Evolutionary conservation across 2,113 vertebrate species (phyloP).

Genomic region (Chionodraco myersi): DNA sequence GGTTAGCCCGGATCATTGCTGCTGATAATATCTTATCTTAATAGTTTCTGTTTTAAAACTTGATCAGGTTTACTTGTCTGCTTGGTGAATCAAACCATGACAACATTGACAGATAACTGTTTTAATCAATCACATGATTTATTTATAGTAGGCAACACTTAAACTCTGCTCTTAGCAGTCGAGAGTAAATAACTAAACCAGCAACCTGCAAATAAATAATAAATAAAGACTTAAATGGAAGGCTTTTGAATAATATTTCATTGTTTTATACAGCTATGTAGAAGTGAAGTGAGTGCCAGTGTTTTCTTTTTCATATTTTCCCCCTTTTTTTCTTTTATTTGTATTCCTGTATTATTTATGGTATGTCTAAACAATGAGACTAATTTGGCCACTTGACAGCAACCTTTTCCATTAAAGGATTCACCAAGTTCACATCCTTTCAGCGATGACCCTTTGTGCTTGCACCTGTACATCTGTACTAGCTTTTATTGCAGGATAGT

Average conservation of each 20-base stretch:
- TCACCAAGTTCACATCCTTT: background rate
- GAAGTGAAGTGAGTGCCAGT: background rate
- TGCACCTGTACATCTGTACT: background rate
- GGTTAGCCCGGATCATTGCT: background rate
- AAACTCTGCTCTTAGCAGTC: background rate
- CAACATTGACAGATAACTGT: background rate
- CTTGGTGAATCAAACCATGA: background rate
- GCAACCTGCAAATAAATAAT: background rate
- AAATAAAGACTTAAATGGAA: background rate
- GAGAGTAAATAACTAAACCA: background rate
- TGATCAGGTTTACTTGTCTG: background rate
- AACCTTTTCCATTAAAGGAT: background rate
- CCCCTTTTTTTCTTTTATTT: background rate
- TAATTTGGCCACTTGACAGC: background rate
- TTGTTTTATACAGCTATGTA: background rate
- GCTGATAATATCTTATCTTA: background rate
- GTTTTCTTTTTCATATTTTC: too few relatives aligned
- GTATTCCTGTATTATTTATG: background rate
- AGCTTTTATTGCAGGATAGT: background rate
- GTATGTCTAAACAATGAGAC: background rate
- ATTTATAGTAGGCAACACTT: background rate
- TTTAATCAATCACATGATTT: constrained; percentile 7
- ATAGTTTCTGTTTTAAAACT: background rate
- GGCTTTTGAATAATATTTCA: background rate
- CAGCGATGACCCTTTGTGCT: background rate